Conservation (phyloP, 2,797 vertebrate genomes). For the Triplophysa yarkandensis region DNA sequence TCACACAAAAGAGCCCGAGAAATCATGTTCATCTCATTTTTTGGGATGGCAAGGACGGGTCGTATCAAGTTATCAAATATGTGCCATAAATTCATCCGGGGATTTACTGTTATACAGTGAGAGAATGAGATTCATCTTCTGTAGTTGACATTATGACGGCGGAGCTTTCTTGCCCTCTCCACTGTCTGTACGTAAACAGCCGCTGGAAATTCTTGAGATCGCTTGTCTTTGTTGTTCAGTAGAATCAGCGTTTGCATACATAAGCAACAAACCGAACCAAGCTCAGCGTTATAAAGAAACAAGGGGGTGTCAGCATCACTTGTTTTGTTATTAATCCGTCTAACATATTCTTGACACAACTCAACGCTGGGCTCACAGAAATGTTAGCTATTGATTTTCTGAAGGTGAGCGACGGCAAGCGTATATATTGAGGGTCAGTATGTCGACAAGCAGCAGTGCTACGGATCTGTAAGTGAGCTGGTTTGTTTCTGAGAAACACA, state of each 20-base stretch:
- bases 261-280: conserved; percentile 45
- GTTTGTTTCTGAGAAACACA: conserved; percentile 37
- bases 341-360: conserved; percentile 36
- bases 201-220: conserved; percentile 22
- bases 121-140: conserved; percentile 28
- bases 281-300: conserved; percentile 27
- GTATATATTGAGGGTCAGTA: conserved; percentile 44
- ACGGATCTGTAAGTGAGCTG: conserved; percentile 14
- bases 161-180: conserved; percentile 69
- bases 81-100: conserved; percentile 58
- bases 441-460: conserved; percentile 13
- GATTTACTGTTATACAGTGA: conserved; percentile 56
- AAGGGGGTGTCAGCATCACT: conserved; percentile 36
- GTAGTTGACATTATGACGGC: conserved; percentile 64
- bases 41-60: conserved; percentile 52
- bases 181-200: conserved; percentile 23
- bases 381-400: conserved; percentile 49
- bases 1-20: conserved; percentile 71
- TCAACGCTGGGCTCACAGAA: conserved; percentile 12
- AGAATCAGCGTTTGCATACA: conserved; percentile 49
- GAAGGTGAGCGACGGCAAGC: conserved; percentile 8
- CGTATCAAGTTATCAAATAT: conserved; percentile 72
- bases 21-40: conserved; percentile 72
- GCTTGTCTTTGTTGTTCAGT: conserved; percentile 34
- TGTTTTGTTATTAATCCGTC: conserved; percentile 53